phyloP scores from a whole-genome alignment of 2,113 vertebrate species.

The Carassius auratus region DNA sequence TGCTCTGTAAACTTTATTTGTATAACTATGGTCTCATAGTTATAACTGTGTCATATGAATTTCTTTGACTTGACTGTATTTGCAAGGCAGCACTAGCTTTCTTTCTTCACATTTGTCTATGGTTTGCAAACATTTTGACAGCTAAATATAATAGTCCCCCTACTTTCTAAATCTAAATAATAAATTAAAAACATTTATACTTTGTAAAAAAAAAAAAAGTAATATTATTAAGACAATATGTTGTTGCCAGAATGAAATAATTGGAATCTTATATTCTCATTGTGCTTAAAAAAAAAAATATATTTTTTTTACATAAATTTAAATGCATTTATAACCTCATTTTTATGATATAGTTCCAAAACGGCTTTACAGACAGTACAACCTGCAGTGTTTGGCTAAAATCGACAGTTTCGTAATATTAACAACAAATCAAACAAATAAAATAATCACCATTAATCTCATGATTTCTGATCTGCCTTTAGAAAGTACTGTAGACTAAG shows the following conservation, averaged over 20 bases:
- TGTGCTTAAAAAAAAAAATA: no score
- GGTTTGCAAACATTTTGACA: not conserved
- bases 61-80: not conserved
- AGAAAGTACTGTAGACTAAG: not conserved
- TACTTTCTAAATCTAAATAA: not conserved
- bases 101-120: no score
- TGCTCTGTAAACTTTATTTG: no score
- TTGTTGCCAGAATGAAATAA: no score
- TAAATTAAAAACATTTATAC: not conserved
- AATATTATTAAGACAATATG: no score
- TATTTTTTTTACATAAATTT: not conserved
- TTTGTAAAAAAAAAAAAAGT: no score
- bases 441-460: not conserved
- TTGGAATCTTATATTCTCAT: no score
- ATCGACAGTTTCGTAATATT: no score
- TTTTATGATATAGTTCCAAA: not conserved
- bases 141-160: not conserved
- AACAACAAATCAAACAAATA: no score
- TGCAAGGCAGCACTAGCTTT: not conserved
- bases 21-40: not conserved
- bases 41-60: not conserved
- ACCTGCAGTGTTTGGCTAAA: no score
- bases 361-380: not conserved
- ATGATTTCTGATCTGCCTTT: not conserved
- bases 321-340: not conserved